Base-by-base conservation (phyloP, 2,888 invertebrate species). In the Aphrophora alni region DNA sequence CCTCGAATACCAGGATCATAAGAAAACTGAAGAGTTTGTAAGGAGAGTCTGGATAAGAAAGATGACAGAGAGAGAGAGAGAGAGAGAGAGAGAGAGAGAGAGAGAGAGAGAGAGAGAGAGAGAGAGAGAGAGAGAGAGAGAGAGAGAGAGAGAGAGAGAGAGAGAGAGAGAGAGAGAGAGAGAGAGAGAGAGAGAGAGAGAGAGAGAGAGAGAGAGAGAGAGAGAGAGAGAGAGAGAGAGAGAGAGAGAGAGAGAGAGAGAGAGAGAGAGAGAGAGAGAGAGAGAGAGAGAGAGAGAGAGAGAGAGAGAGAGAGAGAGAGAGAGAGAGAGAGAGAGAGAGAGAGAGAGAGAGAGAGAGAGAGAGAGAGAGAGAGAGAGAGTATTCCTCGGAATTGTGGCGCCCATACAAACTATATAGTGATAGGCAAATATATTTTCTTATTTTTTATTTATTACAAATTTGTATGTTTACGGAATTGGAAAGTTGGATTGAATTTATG, bases 81-180 rank as follows among this genome's bases (percentile, higher is more conserved):
- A 75, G 75, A 75, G 75, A 75, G 75, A 75, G 75, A 75, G 75
- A 75, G 75, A 75, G 75, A 75, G 75, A 75, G 75, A 75, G 75
- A 75, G 75, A 75, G 75, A 75, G 75, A 75, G 75, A 75, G 75
- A 75, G 75, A 75, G 75, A 75, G 75, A 75, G 75, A 75, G 75
- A 75, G 75, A 75, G 75, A 75, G 75, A 75, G 75, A 75, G 75
- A 75, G 75, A 75, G 75, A 75, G 75, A 75, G 75, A 75, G 75
- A 75, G 75, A 75, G 75, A 75, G 75, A 75, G 75, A 75, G 75
- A 75, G 75, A 75, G 75, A 75, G 75, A 75, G 75, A 75, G 75
- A 75, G 75, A 75, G 75, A 75, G 75, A 75, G 38, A 75, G 75
- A 75, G 75, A 75, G 75, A 75, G 75, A 75, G 75, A 75, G 75